Conservation (phyloP, 2,888 invertebrate species). For the Ceriagrion tenellum region DNA sequence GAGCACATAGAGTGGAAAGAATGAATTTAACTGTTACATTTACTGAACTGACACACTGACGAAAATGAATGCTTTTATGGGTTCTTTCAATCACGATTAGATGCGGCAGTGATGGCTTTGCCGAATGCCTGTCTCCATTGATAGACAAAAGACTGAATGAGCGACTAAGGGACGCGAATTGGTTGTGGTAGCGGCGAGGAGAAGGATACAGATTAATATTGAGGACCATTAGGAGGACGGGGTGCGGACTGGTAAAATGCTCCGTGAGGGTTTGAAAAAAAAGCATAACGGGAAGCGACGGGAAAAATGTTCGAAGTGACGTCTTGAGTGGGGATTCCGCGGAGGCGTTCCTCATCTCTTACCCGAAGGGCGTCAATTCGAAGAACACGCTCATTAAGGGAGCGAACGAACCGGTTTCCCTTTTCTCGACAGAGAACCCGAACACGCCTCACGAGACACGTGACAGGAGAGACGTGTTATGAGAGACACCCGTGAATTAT, state of each 20-base stretch:
- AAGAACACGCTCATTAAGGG: constrained; percentile 42
- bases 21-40: too few relatives aligned
- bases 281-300: background rate
- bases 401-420: constrained; percentile 20
- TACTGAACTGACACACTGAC: too few relatives aligned
- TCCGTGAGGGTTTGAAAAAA: background rate
- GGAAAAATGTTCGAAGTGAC: constrained; percentile 28
- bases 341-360: constrained; percentile 20
- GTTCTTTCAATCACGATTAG: background rate
- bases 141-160: background rate
- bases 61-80: background rate
- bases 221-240: background rate
- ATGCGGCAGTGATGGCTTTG: background rate
- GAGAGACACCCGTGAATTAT: constrained; percentile 32
- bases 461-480: constrained; percentile 2
- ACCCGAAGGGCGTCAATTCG: constrained; percentile 34
- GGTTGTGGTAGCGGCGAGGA: background rate
- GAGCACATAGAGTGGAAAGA: too few relatives aligned
- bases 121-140: background rate
- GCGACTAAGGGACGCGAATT: too few relatives aligned
- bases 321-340: background rate
- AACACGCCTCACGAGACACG: background rate
- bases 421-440: background rate
- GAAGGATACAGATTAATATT: background rate
- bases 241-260: background rate